Evolutionary conservation across 2,113 vertebrate genomes (phyloP).

Genomic region (Probosciger aterrimus): DNA sequence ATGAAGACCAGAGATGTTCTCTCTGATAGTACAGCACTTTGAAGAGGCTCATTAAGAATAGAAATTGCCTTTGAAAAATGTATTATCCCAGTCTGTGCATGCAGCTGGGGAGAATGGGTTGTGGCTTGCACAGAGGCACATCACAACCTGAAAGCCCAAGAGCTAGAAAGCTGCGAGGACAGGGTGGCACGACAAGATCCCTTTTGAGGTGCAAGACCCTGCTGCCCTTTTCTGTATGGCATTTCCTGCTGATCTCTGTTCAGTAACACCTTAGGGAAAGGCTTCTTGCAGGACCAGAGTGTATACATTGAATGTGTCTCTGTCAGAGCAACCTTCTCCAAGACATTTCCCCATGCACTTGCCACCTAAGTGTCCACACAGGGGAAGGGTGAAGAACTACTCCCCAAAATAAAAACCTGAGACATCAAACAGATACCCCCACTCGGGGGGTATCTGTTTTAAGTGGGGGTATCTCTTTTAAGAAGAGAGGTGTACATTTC

Average conservation of each 20-base stretch:
- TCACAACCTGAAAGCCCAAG: neutral
- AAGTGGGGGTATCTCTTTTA: too few species aligned
- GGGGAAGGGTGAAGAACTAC: neutral
- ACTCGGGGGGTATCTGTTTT: too few species aligned
- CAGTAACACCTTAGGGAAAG: neutral
- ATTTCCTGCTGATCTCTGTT: neutral
- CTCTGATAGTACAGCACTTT: neutral
- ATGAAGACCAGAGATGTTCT: neutral
- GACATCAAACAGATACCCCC: neutral
- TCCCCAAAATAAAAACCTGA: neutral
- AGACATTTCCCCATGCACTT: neutral
- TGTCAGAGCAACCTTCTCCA: neutral
- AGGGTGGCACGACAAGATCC: neutral
- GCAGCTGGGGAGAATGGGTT: neutral
- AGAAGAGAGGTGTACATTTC: neutral
- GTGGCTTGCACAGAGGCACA: neutral
- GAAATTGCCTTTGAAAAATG: neutral
- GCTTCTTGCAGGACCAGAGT: neutral
- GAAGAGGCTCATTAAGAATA: neutral
- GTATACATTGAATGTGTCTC: neutral
- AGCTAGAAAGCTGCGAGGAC: neutral
- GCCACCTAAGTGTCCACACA: neutral
- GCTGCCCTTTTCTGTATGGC: neutral
- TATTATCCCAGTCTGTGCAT: neutral
- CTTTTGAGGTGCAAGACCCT: neutral